Evolutionary conservation across 2,888 invertebrate genomes (phyloP).

Genomic region (Penaeus monodon): DNA sequence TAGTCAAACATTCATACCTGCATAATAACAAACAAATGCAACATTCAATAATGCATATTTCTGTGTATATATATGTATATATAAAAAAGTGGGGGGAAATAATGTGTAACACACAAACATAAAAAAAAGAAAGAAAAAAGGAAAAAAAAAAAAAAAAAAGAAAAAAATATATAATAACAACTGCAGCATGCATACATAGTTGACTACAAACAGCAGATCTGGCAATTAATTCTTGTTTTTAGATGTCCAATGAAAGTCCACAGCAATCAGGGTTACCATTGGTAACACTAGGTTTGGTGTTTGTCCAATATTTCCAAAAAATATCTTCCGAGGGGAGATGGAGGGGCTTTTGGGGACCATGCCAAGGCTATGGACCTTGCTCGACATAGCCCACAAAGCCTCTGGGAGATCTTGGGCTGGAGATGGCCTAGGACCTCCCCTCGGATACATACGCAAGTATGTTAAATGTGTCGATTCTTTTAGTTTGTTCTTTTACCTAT

Average conservation of each 20-base stretch:
- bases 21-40: too few species aligned
- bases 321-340: too few species aligned
- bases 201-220: slow-evolving; percentile 51
- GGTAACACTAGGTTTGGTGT: slow-evolving; percentile 22
- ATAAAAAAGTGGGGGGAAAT: background rate
- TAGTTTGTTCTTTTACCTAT: too few species aligned
- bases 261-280: slow-evolving; percentile 41
- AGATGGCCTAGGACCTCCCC: too few species aligned
- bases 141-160: background rate
- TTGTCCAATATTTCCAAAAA: slow-evolving; percentile 24
- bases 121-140: background rate
- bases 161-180: slow-evolving; percentile 5
- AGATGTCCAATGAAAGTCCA: slow-evolving; percentile 44
- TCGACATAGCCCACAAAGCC: too few species aligned
- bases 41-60: too few species aligned
- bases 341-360: slow-evolving; percentile 15
- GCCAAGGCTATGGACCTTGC: too few species aligned
- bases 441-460: too few species aligned
- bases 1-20: too few species aligned
- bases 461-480: too few species aligned
- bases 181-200: slow-evolving; percentile 57
- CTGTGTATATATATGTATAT: background rate
- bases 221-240: slow-evolving; percentile 36
- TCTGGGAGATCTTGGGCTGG: too few species aligned
- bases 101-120: background rate